Evolutionary conservation across 2,888 invertebrate species (phyloP).

Genomic region (Lasioglossum vierecki): DNA sequence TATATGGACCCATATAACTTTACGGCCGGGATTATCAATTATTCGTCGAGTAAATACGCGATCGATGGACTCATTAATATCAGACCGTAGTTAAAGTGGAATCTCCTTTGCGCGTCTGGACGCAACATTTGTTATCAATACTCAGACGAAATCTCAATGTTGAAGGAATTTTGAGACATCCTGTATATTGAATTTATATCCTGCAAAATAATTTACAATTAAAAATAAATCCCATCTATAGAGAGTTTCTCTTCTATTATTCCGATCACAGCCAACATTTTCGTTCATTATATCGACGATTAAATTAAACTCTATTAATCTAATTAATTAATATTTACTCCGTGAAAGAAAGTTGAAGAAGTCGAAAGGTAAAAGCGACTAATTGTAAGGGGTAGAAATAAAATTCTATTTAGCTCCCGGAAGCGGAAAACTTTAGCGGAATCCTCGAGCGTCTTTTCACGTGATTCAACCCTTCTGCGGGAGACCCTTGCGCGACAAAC

Average conservation of each 20-base stretch:
- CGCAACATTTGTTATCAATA: too few relatives aligned
- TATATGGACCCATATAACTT: background rate
- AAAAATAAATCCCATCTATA: too few relatives aligned
- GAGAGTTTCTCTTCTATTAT: background rate
- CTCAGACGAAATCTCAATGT: too few relatives aligned
- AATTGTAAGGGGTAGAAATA: background rate
- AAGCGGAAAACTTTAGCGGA: background rate
- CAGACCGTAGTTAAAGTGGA: background rate
- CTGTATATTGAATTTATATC: too few relatives aligned
- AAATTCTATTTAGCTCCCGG: background rate
- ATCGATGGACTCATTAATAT: background rate
- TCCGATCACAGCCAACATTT: background rate
- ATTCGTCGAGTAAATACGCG: conserved; percentile 1
- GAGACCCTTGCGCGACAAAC: background rate
- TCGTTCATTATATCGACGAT: background rate
- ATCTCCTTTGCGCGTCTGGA: too few relatives aligned
- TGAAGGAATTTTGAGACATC: too few relatives aligned
- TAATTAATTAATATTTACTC: background rate
- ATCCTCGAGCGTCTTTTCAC: background rate
- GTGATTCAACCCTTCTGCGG: background rate
- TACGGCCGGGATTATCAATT: background rate
- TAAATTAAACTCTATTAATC: background rate
- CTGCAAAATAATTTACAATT: too few relatives aligned
- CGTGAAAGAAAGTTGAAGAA: background rate
- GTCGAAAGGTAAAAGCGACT: background rate